A percentile compares a stretch with the other conserved stretches of the same genome.
These are phyloP conservation scores for Crambe crambe DNA, from an alignment of 37 sponge, comb jelly and placozoan genomes.

Conservation along the genomic window DNA sequence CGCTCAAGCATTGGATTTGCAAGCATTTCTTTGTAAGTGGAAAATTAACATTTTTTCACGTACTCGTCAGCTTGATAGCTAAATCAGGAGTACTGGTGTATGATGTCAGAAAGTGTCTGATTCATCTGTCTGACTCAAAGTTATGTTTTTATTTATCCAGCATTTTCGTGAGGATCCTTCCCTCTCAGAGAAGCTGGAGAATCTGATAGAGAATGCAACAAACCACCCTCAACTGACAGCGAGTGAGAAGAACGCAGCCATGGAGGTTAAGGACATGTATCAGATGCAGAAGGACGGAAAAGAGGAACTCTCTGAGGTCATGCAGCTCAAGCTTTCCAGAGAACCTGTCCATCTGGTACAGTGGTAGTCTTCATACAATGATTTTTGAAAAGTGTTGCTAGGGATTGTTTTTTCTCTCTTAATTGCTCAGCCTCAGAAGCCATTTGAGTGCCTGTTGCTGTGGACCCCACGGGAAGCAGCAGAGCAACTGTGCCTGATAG, in stretches of 20 bases:
- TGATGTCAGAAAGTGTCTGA: not conserved
- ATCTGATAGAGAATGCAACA: conserved; percentile 27
- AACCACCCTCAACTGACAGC: conserved; percentile 1
- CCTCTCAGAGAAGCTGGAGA: conserved; percentile 31
- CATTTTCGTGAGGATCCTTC: conserved; percentile 21
- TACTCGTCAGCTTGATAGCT: too few relatives aligned
- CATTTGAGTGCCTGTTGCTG: conserved; percentile 54
- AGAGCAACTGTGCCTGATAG: conserved; percentile 67
- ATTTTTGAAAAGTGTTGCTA: not conserved
- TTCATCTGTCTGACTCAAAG: not conserved
- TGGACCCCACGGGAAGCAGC: conserved; percentile 50
- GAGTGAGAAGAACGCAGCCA: conserved; percentile 17
- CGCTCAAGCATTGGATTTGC: conserved; percentile 71
- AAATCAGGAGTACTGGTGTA: not conserved
- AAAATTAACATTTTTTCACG: too few relatives aligned
- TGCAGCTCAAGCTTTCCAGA: conserved; percentile 11
- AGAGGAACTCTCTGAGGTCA: conserved; percentile 21
- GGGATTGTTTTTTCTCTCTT: not conserved
- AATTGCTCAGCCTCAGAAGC: conserved; percentile 18
- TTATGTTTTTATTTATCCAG: conserved; percentile 10
- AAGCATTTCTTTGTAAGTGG: conserved; percentile 65
- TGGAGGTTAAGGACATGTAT: conserved; percentile 30
- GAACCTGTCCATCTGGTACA: not conserved
- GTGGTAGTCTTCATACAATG: not conserved
- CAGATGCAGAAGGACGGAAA: conserved; percentile 28